Base-by-base conservation (phyloP, 2,113 vertebrate genomes). In the Malaclemys terrapin region DNA sequence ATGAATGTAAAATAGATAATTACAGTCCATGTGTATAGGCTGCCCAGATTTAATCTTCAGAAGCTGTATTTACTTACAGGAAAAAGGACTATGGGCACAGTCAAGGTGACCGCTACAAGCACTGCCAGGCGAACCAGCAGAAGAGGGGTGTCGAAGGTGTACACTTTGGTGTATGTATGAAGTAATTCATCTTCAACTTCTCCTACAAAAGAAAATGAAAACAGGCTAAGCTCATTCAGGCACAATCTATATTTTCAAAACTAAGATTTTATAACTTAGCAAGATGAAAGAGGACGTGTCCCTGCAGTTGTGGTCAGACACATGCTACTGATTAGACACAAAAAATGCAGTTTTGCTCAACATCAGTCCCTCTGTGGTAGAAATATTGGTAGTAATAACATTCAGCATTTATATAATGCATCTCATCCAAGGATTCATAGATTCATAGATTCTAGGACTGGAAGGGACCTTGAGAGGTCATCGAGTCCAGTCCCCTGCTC, bases 31-130 rank as follows among this genome's bases (percentile, higher is more conserved):
- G 45, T 38, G 3, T 45, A n/a, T 0, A 1, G 6, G 19, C 12
- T 59, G 50, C 35, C 45, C 45, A 10, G 2, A 20, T 72, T 94
- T 88, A 79, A 88, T 69, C 76, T 81, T 72, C 45, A 38, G 78
- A 76, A 83, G 17, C 25, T 42, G 1, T 42, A 2, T 38, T 65
- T 98, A 99, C 99, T 99, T 96, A 99, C 99, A 0, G 99, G 99
- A 84, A 99, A 99, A 29, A 99, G 98, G 82, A 99, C 99, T 45
- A 99, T 99, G 89, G 99, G 99, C 50, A 99, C 99, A 0, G 99
- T 99, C 82, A 99, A 97, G 0, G 99, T 99, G 42, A 99, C 99
- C 3, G 99, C 99, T 22, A 99, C 98, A 86, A 99, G 98, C 24
- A 99, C 99, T 1, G 99, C 99, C 96, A 99, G 72, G 49, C 99